Percentiles rank a stretch among this genome's conserved stretches.
phyloP scores from a whole-genome alignment of 2,888 invertebrate species.

The Melolontha melolontha region DNA sequence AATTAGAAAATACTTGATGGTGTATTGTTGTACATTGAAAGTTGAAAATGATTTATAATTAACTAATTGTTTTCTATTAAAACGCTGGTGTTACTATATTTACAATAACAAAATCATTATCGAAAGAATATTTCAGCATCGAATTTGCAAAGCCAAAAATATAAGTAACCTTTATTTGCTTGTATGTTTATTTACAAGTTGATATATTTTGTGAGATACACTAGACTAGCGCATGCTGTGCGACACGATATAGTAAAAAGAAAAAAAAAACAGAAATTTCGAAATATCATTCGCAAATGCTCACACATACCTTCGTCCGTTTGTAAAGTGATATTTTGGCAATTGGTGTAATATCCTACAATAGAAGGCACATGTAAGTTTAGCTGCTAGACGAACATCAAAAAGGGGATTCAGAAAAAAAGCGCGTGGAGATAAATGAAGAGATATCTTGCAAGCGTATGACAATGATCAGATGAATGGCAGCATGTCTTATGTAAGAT shows the following conservation, averaged over 20 bases:
- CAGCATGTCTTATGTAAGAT: too few relatives aligned
- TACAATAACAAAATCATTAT: too few relatives aligned
- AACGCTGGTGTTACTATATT: too few relatives aligned
- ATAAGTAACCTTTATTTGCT: too few relatives aligned
- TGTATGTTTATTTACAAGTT: too few relatives aligned
- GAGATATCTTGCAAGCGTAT: conserved; percentile 22
- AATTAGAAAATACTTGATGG: too few relatives aligned
- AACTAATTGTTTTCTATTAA: too few relatives aligned
- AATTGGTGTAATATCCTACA: conserved; percentile 65
- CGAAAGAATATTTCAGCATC: too few relatives aligned
- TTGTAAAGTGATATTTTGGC: conserved; percentile 64
- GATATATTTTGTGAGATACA: too few relatives aligned
- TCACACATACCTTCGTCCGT: conserved; percentile 64
- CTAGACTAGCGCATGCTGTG: conserved; percentile 44
- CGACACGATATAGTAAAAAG: conserved; percentile 31
- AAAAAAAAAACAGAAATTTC: conserved; percentile 42
- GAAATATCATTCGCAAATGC: conserved; percentile 56
- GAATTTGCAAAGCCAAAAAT: too few relatives aligned
- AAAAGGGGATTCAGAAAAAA: conserved; percentile 15
- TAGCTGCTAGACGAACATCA: conserved; percentile 37
- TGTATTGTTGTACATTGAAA: too few relatives aligned
- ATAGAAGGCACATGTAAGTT: conserved; percentile 63
- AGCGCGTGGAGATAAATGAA: conserved; percentile 16
- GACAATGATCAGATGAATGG: conserved; percentile 9
- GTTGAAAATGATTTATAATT: too few relatives aligned